These are phyloP conservation scores for Esox niger DNA, from an alignment of 2,113 vertebrate species.

Conservation along the genomic window DNA sequence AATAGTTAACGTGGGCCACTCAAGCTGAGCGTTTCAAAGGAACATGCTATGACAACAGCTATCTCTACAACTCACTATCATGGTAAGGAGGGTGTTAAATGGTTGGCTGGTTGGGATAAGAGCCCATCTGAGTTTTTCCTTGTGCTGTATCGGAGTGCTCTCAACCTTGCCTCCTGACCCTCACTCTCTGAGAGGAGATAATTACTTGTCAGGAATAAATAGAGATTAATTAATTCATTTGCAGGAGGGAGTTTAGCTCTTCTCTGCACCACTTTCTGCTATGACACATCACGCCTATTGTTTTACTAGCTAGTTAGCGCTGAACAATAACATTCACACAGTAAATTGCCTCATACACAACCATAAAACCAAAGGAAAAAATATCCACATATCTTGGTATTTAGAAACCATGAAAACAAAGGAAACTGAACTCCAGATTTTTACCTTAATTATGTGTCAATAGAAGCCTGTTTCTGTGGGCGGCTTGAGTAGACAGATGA, in stretches of 20 bases:
- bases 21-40: neutral
- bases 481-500: conserved; percentile 76
- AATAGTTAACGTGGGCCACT: neutral
- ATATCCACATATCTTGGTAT: conserved; percentile 44
- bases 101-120: neutral
- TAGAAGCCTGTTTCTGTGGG: conserved; percentile 55
- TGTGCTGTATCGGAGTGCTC: conserved; percentile 31
- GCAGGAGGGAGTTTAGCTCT: conserved; percentile 57
- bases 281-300: conserved; percentile 69
- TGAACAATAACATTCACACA: conserved; percentile 65
- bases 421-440: conserved; percentile 77
- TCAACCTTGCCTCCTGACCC: conserved; percentile 55
- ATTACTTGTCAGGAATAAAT: conserved; percentile 71
- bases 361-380: conserved; percentile 40
- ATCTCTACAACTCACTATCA: too few species aligned
- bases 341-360: conserved; percentile 48
- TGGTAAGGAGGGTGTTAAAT: neutral
- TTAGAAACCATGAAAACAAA: conserved; percentile 71
- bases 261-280: conserved; percentile 57
- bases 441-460: conserved; percentile 91
- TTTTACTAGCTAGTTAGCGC: conserved; percentile 68
- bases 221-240: conserved; percentile 74
- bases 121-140: conserved; percentile 16
- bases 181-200: conserved; percentile 55
- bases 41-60: neutral